phyloP scores from a whole-genome alignment of 2,797 vertebrate species.

The Sebastes jordani region DNA sequence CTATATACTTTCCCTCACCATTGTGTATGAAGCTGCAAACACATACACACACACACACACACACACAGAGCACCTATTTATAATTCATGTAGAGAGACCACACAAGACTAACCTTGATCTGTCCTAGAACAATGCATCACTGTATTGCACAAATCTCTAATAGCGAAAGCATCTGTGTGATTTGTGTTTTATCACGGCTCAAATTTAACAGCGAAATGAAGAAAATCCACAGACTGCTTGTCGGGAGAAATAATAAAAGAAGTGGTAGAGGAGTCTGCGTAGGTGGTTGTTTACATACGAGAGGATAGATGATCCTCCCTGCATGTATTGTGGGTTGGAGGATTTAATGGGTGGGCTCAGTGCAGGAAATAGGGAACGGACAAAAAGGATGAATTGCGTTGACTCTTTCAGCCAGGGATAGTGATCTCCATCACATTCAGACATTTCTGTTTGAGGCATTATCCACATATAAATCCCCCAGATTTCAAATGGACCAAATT shows the following conservation, averaged over 20 bases:
- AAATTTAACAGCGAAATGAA: slow-evolving; percentile 10
- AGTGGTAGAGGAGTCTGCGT: slow-evolving; percentile 22
- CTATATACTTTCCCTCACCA: slow-evolving; percentile 8
- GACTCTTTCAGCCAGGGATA: background rate
- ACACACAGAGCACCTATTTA: slow-evolving; percentile 34
- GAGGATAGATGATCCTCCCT: slow-evolving; percentile 31
- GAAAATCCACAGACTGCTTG: slow-evolving; percentile 23
- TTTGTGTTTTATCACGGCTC: slow-evolving; percentile 16
- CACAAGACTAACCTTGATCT: slow-evolving; percentile 61
- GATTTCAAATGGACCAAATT: slow-evolving; percentile 21
- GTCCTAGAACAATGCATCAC: slow-evolving; percentile 47
- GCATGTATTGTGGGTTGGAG: background rate
- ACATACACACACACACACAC: background rate
- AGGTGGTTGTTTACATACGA: slow-evolving; percentile 49
- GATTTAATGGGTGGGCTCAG: slow-evolving; percentile 19
- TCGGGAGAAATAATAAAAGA: slow-evolving; percentile 21
- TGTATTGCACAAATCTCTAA: slow-evolving; percentile 16
- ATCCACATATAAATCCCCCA: slow-evolving; percentile 16
- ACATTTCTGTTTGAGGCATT: slow-evolving; percentile 25
- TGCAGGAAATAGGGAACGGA: slow-evolving; percentile 13
- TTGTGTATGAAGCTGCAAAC: slow-evolving; percentile 1
- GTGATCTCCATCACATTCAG: slow-evolving; percentile 27
- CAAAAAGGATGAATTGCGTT: slow-evolving; percentile 20
- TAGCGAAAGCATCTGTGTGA: slow-evolving; percentile 21
- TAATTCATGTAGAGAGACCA: slow-evolving; percentile 60